Evolutionary conservation across 1,140 invertebrate genomes (phyloP).

Genomic region (Mya arenaria): DNA sequence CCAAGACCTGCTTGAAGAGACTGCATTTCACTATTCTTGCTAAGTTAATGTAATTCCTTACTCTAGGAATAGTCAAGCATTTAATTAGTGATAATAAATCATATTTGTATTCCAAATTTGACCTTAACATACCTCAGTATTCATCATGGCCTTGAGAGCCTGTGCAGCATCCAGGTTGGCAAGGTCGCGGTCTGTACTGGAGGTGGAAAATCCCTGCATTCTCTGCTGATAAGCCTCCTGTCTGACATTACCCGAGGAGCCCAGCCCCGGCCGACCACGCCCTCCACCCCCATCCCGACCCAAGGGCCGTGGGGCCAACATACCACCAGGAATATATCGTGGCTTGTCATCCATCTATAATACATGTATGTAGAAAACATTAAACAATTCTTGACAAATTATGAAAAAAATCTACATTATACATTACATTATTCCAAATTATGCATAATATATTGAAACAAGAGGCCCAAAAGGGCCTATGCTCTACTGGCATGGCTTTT

Average conservation of each 20-base stretch:
- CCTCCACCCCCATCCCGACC: constrained; percentile 24
- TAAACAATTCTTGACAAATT: constrained; percentile 23
- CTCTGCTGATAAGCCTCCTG: constrained; percentile 79
- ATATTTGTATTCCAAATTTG: too few species aligned
- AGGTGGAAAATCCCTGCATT: constrained; percentile 61
- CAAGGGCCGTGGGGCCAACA: constrained; percentile 87
- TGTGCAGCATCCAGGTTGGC: constrained; percentile 68
- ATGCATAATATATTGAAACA: too few species aligned
- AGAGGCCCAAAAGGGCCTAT: too few species aligned
- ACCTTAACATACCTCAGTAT: too few species aligned
- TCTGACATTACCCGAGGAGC: constrained; percentile 59
- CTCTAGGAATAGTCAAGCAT: too few species aligned
- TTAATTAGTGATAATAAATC: too few species aligned
- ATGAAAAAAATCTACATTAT: not conserved
- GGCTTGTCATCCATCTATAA: constrained; percentile 82
- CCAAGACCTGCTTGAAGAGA: too few species aligned
- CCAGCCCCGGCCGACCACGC: constrained; percentile 10
- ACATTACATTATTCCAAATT: not conserved
- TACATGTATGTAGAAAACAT: constrained; percentile 2
- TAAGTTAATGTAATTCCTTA: too few species aligned
- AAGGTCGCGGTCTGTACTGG: constrained; percentile 52
- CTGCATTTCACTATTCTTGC: too few species aligned
- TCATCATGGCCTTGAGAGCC: constrained; percentile 68
- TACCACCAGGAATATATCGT: constrained; percentile 86
- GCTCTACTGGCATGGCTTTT: too few species aligned